Base-by-base conservation (phyloP, 2,888 invertebrate species). In the Tetragonisca angustula region DNA sequence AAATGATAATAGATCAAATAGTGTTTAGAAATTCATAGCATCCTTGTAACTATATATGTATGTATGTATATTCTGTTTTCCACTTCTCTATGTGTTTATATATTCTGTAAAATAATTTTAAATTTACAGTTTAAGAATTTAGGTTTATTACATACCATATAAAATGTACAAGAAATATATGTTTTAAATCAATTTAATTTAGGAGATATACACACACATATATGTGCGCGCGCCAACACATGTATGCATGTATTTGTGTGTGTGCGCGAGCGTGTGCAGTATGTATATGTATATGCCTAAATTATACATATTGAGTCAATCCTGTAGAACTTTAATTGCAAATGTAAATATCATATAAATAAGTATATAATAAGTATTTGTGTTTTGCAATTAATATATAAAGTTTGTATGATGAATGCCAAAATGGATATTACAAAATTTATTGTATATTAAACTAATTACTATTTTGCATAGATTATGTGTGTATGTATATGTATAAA, bases 401-500 rank as follows among this genome's bases (percentile, higher is more conserved):
- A 79, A 87, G 69, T 80, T 87, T 87, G 76, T 86, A 86, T 81
- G 78, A 75, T 75, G 68, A 84, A 84, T 84, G 81, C 77, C 81
- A 78, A 86, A 83, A 77, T 75, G 72, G 71, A 76, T 69, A 86
- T 76, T 79, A 70, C 79, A 80, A 81, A 82, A 67, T 81, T 83
- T 84, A 81, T 87, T 87, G 82, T 87, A 87, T 65, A 87, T 84
- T 87, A 77, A 85, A 87, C 49, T 80, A 75, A 73, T 76, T 85
- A 80, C 73, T 67, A 82, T 77, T 77, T 83, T 80, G 56, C 71
- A 80, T 84, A 78, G 72, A 67, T 79, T 56, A 52, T 71, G 32
- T 54, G 17, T 62, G 36, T 32, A 24, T 73, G 59, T 54, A 9
- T 83, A 13, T 21, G 24, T 75, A 21, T 64, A 21, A 17, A 0